phyloP scores from a whole-genome alignment of 2,888 invertebrate genomes.

The Dendrolimus houi region DNA sequence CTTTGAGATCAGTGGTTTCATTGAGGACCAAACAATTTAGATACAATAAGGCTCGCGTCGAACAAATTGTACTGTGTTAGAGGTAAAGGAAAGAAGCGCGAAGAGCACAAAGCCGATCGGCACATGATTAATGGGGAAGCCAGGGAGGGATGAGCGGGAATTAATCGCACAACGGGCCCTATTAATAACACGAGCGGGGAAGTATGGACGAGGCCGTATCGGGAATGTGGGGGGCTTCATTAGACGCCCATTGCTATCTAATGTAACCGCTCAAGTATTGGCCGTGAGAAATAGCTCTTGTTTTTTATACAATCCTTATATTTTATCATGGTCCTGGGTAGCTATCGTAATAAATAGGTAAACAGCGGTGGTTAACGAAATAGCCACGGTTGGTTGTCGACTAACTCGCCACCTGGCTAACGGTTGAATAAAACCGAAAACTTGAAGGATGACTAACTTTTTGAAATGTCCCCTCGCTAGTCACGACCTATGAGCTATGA shows the following conservation, averaged over 20 bases:
- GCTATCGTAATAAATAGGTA: no score
- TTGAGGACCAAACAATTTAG: no score
- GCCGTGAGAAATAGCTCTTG: no score
- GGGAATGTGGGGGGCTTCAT: background rate
- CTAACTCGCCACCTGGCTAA: no score
- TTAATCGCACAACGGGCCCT: background rate
- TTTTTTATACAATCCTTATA: background rate
- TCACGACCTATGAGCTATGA: no score
- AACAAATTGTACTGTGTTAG: background rate
- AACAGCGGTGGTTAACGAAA: no score
- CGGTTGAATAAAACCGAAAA: no score
- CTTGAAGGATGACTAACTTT: no score
- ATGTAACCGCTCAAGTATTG: no score
- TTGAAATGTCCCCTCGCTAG: no score
- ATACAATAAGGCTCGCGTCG: background rate
- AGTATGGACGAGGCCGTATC: background rate
- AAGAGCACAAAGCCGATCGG: background rate
- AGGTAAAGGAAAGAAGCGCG: background rate
- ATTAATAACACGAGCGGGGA: background rate
- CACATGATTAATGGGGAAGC: background rate
- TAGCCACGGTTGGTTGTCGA: no score
- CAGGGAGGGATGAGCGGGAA: background rate
- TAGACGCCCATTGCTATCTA: background rate
- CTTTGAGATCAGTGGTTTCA: no score
- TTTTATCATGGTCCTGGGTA: background rate